Base-by-base conservation (phyloP, 2,797 vertebrate species). In the Chaetodon trifasciatus region DNA sequence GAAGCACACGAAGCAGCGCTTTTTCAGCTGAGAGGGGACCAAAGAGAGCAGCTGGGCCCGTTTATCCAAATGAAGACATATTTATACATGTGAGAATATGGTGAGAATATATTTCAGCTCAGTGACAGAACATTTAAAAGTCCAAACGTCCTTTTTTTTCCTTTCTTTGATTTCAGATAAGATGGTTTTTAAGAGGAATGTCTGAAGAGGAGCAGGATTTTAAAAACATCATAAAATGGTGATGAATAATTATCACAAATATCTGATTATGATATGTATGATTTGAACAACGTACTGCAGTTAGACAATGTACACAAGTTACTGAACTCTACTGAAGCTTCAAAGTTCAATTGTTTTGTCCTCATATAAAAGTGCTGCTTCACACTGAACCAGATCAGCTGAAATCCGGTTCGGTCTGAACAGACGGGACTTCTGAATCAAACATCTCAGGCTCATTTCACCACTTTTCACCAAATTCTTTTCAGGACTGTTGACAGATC, bases 281-380 rank as follows among this genome's bases (percentile, higher is more conserved):
- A 28, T 64, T 76, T 53, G 32, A 63, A 50, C 71, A 67, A 78
- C 66, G 74, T 40, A 58, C 68, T 80, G 70, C 67, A 53, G 50
- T 77, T 58, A 53, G 7, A 70, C 57, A 76, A 47, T 55, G 39
- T 65, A 75, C 61, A 85, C 63, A 56, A 57, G 44, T 21, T 40
- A 65, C 61, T 86, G 81, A 80, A 81, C 77, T 82, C 66, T 44
- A 44, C 2, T 39, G 49, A 19, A 7, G 62, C 62, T 63, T 46
- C 16, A 19, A 6, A 9, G n/a, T 42, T 37, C 12, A 61, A 55
- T 8, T 23, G 28, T 23, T 16, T 6, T 50, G 35, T 53, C 11
- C 8, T 44, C 24, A 39, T 42, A 24, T 55, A 7, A 56, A 32
- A 3, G 12, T 28, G 24, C 24, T 13, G 28, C 55, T 9, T 17